Base-by-base conservation (phyloP, 2,888 invertebrate genomes). In the Cataglyphis albicans region DNA sequence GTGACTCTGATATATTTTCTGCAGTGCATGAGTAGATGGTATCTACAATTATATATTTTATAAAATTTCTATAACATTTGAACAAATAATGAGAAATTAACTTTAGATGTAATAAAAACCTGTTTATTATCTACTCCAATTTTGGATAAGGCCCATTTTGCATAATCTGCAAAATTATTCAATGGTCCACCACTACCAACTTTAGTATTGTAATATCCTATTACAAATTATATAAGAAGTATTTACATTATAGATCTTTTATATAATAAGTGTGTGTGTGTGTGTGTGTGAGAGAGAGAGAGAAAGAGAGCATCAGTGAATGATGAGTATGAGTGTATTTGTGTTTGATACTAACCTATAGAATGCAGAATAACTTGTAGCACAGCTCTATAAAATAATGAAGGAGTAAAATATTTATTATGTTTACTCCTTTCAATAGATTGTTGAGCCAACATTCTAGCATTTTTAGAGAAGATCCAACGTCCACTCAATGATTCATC, bases 361-460 rank as follows among this genome's bases (percentile, higher is more conserved):
- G 89, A 89, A 81, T 89, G 87, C 59, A 94, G 82, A 64, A 95
- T 84, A 15, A 97, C 95, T 95, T 98, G 97, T 10, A 98, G 95
- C 52, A 98, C 91, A 0, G 98, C 97, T 88, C 98, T 96, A 91
- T 97, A 98, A 89, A 97, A 97, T 63, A 98, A 95, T 9, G 97
- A 96, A 78, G 95, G 96, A 55, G 96, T 95, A 0, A 97, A 96
- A 75, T 96, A 83, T 91, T 96, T 95, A 82, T 95, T 95, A 38
- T 95, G 95, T 12, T 93, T 93, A 61, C 97, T 96, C 86, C 98
- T 95, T 86, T 98, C 97, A n/a, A 97, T 95, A 0, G 98, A 97
- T 93, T 98, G 98, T 0, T 97, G 97, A 0, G 98, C 97, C 57
- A 98, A 94, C 98, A 98, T 98, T 84, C 98, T 96, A 0, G 98